These are phyloP conservation scores for Pristionchus arcanus DNA, from an alignment of 2,888 invertebrate genomes.

Conservation along the genomic window DNA sequence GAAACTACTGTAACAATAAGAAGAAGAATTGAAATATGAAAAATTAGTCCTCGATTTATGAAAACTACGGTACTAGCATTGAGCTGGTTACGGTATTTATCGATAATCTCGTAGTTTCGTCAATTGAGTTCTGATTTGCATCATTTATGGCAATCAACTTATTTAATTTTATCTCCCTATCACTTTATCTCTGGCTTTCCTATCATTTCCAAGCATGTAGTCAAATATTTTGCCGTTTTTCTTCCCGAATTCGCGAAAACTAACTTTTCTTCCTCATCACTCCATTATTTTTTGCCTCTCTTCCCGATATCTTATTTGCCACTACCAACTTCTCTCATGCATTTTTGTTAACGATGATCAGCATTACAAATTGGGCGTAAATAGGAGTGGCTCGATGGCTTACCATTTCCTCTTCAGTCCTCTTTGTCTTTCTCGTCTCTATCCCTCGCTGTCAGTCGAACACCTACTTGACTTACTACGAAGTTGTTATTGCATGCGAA, in stretches of 20 bases:
- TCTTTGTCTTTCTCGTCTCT: constrained; percentile 1
- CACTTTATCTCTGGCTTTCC: not conserved
- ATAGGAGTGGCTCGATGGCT: not conserved
- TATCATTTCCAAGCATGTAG: not conserved
- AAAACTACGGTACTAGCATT: not conserved
- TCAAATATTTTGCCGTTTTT: not conserved
- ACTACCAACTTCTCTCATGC: constrained; percentile 31
- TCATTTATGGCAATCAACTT: not conserved
- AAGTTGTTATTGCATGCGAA: constrained; percentile 51
- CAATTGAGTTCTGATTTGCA: not conserved
- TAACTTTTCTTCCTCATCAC: constrained; percentile 31
- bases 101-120: not conserved
- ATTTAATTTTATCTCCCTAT: not conserved
- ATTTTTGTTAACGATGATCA: constrained; percentile 50
- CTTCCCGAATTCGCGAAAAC: not conserved
- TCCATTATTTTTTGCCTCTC: constrained; percentile 12
- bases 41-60: not conserved
- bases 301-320: constrained; percentile 40
- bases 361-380: constrained; percentile 51
- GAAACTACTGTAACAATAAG: too few species aligned
- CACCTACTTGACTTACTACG: not conserved
- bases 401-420: not conserved
- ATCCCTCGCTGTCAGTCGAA: not conserved
- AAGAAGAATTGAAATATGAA: not conserved
- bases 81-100: not conserved